Evolutionary conservation across 1,140 invertebrate species (phyloP), one percentile per base, ranked within the genome.

Genomic region (Patella vulgata): DNA sequence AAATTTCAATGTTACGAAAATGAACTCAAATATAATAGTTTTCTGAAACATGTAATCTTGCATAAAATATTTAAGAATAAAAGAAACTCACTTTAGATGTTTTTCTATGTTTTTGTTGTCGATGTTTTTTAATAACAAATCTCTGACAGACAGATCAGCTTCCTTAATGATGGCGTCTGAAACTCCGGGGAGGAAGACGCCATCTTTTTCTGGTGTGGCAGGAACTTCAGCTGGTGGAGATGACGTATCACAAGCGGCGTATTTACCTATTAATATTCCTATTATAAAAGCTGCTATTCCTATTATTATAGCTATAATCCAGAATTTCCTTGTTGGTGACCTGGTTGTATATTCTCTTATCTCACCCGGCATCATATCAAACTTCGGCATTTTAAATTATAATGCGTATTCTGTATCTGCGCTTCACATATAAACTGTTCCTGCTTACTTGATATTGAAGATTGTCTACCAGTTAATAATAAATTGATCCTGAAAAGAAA

Each of bases 31-130:
- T n/a, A n/a, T n/a, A n/a, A n/a, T n/a, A n/a, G n/a, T n/a, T n/a
- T n/a, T n/a, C n/a, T n/a, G n/a, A n/a, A n/a, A n/a, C n/a, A n/a
- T n/a, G n/a, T n/a, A n/a, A n/a, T n/a, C n/a, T n/a, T n/a, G n/a
- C n/a, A n/a, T n/a, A n/a, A n/a, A n/a, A n/a, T n/a, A n/a, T n/a
- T n/a, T n/a, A 6, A 21, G 5, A 6, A 6, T 11, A 27, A 33
- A 17, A 39, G 28, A 40, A 43, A 43, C 60, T 72, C 63, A 77
- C 75, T 53, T 73, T 6, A 77, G 63, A 61, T 73, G 62, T 9
- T 59, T 12, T 48, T 65, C 47, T 17, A 77, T 75, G 44, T 73
- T 75, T 30, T 68, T 64, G 8, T 54, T 39, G 5, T 67, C 54
- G 23, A 70, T 63, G 12, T 28, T 54, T 19, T 63, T 31, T 3